These are phyloP conservation scores for Babylonia areolata DNA, from an alignment of 1,140 invertebrate species.

Conservation along the genomic window DNA sequence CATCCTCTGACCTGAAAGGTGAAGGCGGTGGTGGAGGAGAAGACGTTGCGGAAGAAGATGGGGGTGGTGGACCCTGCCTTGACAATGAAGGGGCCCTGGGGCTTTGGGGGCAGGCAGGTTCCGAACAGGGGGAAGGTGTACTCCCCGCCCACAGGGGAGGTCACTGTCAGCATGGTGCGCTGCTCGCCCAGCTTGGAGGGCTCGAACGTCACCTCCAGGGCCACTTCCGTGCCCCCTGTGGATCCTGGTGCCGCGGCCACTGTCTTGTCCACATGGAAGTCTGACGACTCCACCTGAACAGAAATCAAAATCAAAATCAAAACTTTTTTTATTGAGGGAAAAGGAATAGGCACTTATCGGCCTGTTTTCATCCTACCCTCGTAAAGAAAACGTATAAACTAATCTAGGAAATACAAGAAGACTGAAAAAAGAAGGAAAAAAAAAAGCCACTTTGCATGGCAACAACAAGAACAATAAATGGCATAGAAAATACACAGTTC, in stretches of 20 bases:
- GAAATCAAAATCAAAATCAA: too few relatives aligned
- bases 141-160: conserved; percentile 72
- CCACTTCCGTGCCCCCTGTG: conserved; percentile 72
- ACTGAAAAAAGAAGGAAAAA: too few relatives aligned
- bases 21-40: conserved; percentile 70
- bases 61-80: conserved; percentile 71
- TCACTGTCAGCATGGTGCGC: conserved; percentile 65
- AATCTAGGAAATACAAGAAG: too few relatives aligned
- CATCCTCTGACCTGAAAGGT: conserved; percentile 64
- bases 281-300: conserved; percentile 71
- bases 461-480: too few relatives aligned
- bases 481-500: too few relatives aligned
- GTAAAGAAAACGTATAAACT: too few relatives aligned
- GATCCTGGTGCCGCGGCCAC: conserved; percentile 73
- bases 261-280: conserved; percentile 76
- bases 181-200: conserved; percentile 74
- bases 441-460: too few relatives aligned
- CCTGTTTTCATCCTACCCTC: too few relatives aligned
- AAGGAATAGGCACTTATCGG: too few relatives aligned
- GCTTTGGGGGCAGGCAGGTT: conserved; percentile 73
- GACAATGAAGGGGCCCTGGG: conserved; percentile 75
- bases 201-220: conserved; percentile 75
- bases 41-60: conserved; percentile 75
- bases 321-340: too few relatives aligned
- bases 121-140: conserved; percentile 75